phyloP scores from a whole-genome alignment of 2,797 vertebrate genomes.

The Monodelphis domestica region DNA sequence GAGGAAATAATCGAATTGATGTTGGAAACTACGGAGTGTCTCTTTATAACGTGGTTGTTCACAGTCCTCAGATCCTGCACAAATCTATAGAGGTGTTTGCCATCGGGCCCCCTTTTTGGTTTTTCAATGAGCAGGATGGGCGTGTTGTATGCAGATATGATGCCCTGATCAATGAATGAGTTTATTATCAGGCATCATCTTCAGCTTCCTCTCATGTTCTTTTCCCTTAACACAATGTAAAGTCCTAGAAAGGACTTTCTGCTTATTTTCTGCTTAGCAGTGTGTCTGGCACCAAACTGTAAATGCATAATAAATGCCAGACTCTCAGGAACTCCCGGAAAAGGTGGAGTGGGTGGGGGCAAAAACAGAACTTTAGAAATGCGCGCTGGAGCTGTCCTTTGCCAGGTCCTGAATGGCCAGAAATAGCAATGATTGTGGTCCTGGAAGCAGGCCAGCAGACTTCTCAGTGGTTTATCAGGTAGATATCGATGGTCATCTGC shows the following conservation, averaged over 20 bases:
- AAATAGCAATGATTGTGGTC: background rate
- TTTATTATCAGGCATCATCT: too few relatives aligned
- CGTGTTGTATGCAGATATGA: too few relatives aligned
- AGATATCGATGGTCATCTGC: background rate
- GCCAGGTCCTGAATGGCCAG: background rate
- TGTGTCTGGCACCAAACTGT: background rate
- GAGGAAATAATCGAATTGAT: too few relatives aligned
- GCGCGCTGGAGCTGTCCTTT: background rate
- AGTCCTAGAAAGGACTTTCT: background rate
- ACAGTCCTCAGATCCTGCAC: too few relatives aligned
- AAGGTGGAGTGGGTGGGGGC: background rate
- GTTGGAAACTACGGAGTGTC: too few relatives aligned
- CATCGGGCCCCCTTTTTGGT: too few relatives aligned
- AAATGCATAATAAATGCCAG: background rate
- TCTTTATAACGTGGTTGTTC: too few relatives aligned
- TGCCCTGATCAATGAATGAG: too few relatives aligned
- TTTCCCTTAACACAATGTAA: background rate
- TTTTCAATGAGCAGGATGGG: too few relatives aligned
- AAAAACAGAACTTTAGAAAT: background rate
- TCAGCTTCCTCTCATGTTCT: background rate
- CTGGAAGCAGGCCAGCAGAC: background rate
- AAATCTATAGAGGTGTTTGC: too few relatives aligned
- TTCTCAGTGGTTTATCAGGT: background rate
- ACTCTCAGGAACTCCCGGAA: background rate
- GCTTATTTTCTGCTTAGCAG: background rate